Conservation (phyloP, 2,113 vertebrate species). For the Cyanoramphus novaezelandiae region DNA sequence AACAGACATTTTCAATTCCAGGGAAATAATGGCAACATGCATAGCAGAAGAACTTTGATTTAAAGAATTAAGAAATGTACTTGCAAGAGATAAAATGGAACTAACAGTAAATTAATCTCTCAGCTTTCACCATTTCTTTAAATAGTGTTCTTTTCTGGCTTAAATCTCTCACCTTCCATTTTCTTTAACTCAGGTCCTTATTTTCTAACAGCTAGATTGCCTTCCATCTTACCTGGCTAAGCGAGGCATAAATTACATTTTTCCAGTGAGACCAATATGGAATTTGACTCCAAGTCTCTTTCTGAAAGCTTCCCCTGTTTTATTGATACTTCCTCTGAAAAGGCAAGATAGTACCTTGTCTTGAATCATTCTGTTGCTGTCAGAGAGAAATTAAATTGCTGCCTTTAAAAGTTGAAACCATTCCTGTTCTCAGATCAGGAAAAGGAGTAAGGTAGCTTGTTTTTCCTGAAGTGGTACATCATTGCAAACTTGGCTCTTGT, state of each 20-base stretch:
- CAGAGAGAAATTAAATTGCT: not conserved
- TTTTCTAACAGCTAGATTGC: constrained; percentile 10
- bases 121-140: constrained; percentile 18
- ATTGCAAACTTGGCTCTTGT: not conserved
- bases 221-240: not conserved
- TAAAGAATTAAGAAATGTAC: constrained; percentile 37
- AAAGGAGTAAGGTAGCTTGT: not conserved
- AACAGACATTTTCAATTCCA: constrained; percentile 45
- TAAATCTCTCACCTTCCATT: constrained; percentile 26
- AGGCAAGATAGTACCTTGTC: not conserved
- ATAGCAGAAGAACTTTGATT: not conserved
- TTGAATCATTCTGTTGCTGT: not conserved
- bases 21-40: not conserved
- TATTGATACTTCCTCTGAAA: not conserved
- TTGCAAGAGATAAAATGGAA: constrained; percentile 35
- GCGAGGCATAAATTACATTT: constrained; percentile 12
- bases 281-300: not conserved
- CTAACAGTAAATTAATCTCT: constrained; percentile 49
- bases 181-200: constrained; percentile 1
- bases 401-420: not conserved
- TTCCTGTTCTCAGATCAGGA: not conserved
- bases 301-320: not conserved
- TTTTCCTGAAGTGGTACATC: not conserved
- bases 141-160: constrained; percentile 24
- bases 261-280: not conserved